phyloP scores from a whole-genome alignment of 2,797 vertebrate genomes.

The Amphiprion clarkii region DNA sequence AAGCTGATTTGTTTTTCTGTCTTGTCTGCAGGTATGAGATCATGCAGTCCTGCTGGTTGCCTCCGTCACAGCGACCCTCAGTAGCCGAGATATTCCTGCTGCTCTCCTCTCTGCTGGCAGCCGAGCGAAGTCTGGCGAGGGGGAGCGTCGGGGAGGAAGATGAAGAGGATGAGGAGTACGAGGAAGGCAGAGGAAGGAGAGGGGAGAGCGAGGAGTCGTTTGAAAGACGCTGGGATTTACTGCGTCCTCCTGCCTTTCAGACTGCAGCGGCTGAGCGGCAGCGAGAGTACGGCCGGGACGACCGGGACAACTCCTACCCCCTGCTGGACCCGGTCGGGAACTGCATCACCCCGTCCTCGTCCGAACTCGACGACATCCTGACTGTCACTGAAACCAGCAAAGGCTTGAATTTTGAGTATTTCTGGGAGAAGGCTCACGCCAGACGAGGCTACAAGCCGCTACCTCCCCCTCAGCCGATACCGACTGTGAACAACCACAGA shows the following conservation, averaged over 20 bases:
- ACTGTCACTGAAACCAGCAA: constrained; percentile 95
- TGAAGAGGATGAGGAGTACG: constrained; percentile 87
- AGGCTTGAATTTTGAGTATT: constrained; percentile 95
- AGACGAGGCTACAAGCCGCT: constrained; percentile 89
- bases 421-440: constrained; percentile 94
- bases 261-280: constrained; percentile 81
- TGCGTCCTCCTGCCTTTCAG: constrained; percentile 85
- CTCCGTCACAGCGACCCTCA: constrained; percentile 90
- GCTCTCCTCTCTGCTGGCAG: constrained; percentile 91
- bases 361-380: constrained; percentile 93
- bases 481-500: constrained; percentile 86
- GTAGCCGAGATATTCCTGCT: constrained; percentile 93
- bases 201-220: constrained; percentile 89
- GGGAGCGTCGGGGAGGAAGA: constrained; percentile 85
- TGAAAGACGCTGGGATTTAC: constrained; percentile 92
- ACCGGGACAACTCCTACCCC: constrained; percentile 87
- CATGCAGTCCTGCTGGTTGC: constrained; percentile 95
- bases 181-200: constrained; percentile 82
- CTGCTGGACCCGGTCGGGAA: constrained; percentile 89
- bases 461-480: constrained; percentile 86
- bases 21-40: constrained; percentile 91
- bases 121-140: constrained; percentile 82
- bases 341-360: constrained; percentile 83
- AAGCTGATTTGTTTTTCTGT: constrained; percentile 22
- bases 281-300: constrained; percentile 79